Evolutionary conservation across 92 coral and sea anemone species (phyloP).

Genomic region (Parazoanthus darwini): DNA sequence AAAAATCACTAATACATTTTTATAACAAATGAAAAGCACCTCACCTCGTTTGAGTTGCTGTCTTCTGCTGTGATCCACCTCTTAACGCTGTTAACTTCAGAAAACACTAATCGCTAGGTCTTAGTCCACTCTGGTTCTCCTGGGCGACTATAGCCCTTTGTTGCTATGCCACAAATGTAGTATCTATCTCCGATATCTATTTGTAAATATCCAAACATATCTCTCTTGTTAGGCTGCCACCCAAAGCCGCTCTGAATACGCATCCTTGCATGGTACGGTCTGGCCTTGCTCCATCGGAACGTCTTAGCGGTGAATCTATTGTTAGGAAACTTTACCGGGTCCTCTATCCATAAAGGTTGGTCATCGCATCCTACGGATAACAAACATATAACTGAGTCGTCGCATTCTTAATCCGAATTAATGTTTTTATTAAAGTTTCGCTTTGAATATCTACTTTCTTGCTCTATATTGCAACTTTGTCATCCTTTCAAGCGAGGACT

Average conservation of each 20-base stretch:
- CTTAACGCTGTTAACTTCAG: not conserved
- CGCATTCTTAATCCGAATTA: too few relatives aligned
- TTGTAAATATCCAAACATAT: not conserved
- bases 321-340: slow-evolving; percentile 23
- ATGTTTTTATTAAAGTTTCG: too few relatives aligned
- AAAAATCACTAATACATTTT: not conserved
- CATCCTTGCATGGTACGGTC: slow-evolving; percentile 16
- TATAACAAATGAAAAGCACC: not conserved
- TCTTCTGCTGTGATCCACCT: not conserved
- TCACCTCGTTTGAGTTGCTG: not conserved
- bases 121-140: not conserved
- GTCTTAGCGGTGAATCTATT: slow-evolving; percentile 9
- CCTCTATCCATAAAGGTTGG: slow-evolving; percentile 19
- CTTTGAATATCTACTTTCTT: too few relatives aligned
- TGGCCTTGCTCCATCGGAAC: slow-evolving; percentile 4
- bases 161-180: slow-evolving; percentile 14
- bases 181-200: slow-evolving; percentile 8
- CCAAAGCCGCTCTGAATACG: slow-evolving; percentile 1
- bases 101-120: not conserved
- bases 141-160: not conserved
- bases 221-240: not conserved
- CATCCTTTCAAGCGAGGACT: too few relatives aligned
- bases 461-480: too few relatives aligned
- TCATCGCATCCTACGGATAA: slow-evolving; percentile 2
- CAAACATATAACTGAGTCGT: too few relatives aligned